Evolutionary conservation across 2,888 invertebrate species (phyloP), one percentile per base, ranked within the genome.

Genomic region (Alviniconcha strummeri): DNA sequence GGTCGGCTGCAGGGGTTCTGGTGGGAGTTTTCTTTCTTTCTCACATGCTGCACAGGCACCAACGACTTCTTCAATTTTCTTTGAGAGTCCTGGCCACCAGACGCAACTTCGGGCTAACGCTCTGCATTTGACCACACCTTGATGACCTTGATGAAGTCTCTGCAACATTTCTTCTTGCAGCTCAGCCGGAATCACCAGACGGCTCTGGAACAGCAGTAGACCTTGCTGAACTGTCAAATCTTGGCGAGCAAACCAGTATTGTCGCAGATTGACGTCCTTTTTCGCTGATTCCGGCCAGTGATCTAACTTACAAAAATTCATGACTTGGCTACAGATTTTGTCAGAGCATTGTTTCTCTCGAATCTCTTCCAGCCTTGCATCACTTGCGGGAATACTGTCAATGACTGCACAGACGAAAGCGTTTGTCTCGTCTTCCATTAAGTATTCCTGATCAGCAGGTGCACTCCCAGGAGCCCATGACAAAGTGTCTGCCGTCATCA

Each of bases 21-120:
- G 19, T 9, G 36, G 36, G 19, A 17, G 8, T 19, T 36, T 36
- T 69, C n/a, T 13, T 36, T 36, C n/a, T 72, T 36, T 72, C 8
- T 72, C 72, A 36, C 19, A 36, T 1, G 36, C 36, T 36, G 36
- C 72, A 36, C 36, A 36, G 72, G 72, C 6, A 36, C 72, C 72
- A 72, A 72, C 36, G 36, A 72, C 72, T 72, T 72, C 72, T 71
- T 71, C n/a, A 72, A 72, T 72, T 72, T 72, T 72, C 72, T 72
- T 72, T 72, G 72, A 72, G 72, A 19, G 3, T 72, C 36, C 72
- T 72, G 72, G 36, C 72, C 72, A 72, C 36, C 72, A 72, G 13
- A 72, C 36, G 36, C 72, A 71, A 36, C 36, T 72, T 36, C 36
- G 13, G 13, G 36, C 72, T 36, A 72, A 19, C 36, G 72, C 72